Base-by-base conservation (phyloP, 1,140 invertebrate species). In the Melitaea cinxia region DNA sequence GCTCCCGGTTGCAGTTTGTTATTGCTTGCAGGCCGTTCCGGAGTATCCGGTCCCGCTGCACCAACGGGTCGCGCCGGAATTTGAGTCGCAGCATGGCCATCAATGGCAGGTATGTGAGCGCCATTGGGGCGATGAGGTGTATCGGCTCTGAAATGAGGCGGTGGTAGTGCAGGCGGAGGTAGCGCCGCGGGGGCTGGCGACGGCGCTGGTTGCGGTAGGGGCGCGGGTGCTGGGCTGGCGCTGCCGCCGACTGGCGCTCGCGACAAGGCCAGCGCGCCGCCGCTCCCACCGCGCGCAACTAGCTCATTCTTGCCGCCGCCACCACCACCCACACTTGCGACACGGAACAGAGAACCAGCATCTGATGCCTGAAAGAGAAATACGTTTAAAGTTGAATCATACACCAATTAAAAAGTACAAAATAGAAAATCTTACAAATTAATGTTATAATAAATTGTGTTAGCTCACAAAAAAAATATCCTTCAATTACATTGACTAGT, bases 1-100 rank as follows among this genome's bases (percentile, higher is more conserved):
- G 95, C 95, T 89, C 95, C 94, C 85, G 95, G 94, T 83, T 95
- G 95, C 83, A 95, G 94, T 78, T 94, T 94, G 92, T 95, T 95
- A 78, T 94, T 95, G 93, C 94, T 89, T 91, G 94, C 90, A 56
- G 85, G 92, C 80, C 78, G 91, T 91, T 87, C 91, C 88, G 82
- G 83, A 69, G 86, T 85, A 84, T 88, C 72, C 66, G 85, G 82
- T 75, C 85, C 77, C 17, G 83, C 82, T 26, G 91, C 87, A 12
- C 89, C 86, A 26, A 80, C 75, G 17, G 82, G 81, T 50, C 82
- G 73, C 23, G 79, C 78, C 5, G 78, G 85, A 19, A 87, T 82
- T 59, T 87, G 87, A 23, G 83, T 91, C 53, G 78, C 85, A 37
- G 83, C 85, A 47, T 86, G 86, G 1, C 82, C 85, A 54, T 87